A percentile compares a stretch with the other conserved stretches of the same genome.
Conservation (phyloP, 2,113 vertebrate genomes). For the Oryzias celebensis region DNA sequence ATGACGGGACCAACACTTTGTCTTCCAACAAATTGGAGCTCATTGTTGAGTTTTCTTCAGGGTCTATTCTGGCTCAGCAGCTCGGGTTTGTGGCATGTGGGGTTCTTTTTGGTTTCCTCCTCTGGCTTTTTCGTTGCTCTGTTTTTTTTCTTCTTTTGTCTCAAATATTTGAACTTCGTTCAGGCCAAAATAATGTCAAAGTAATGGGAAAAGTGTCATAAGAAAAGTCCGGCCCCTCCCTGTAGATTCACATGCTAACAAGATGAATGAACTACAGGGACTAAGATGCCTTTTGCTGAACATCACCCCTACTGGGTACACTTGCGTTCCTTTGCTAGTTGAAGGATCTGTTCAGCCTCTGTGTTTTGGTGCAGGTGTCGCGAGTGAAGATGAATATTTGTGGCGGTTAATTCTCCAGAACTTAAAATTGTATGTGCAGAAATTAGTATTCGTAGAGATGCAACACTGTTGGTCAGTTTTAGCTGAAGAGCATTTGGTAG, state of each 20-base stretch:
- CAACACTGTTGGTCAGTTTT: too few relatives aligned
- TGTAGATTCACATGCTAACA: not conserved
- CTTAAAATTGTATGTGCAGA: too few relatives aligned
- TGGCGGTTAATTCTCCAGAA: too few relatives aligned
- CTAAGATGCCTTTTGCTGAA: not conserved
- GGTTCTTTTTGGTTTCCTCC: not conserved
- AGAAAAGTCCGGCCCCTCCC: not conserved
- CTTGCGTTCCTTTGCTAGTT: not conserved
- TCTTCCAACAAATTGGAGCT: slow-evolving; percentile 36
- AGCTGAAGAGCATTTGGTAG: too few relatives aligned
- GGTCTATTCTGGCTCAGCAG: slow-evolving; percentile 1
- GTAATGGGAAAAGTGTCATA: not conserved
- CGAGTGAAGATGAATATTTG: not conserved
- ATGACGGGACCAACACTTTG: slow-evolving; percentile 54
- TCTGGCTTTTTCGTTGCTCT: slow-evolving; percentile 2
- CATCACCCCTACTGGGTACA: not conserved
- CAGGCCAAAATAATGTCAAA: not conserved
- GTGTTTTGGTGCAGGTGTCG: not conserved
- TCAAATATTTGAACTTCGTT: too few relatives aligned
- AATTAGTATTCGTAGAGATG: too few relatives aligned
- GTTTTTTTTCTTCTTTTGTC: slow-evolving; percentile 27
- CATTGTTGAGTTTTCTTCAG: slow-evolving; percentile 9
- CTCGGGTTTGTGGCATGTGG: slow-evolving; percentile 6
- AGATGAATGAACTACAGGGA: slow-evolving; percentile 3
- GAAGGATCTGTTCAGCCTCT: not conserved